Base-by-base conservation (phyloP, 2,888 invertebrate species). In the Ochropleura leucogaster region DNA sequence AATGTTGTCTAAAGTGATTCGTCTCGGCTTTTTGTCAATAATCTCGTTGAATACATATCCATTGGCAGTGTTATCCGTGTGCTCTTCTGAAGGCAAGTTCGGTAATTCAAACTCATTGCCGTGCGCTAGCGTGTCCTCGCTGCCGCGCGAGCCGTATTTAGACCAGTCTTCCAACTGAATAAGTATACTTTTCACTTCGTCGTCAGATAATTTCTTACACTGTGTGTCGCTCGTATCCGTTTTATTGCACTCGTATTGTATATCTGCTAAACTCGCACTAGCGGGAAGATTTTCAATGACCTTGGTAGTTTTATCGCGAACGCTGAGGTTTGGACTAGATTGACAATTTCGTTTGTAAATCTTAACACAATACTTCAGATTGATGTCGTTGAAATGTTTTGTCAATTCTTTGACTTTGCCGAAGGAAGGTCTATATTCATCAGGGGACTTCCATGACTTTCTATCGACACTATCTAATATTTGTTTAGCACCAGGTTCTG, bases 381-480 rank as follows among this genome's bases (percentile, higher is more conserved):
- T 95, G 46, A 96, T 96, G 84, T 95, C 92, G 85, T 97, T 97
- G 84, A 98, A 98, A 91, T 97, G 98, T 89, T 97, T 97, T 0
- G 98, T 97, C 76, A 98, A 94, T 59, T 97, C 97, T 75, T 97
- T 97, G 0, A 98, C 98, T 91, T 97, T 97, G 1, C 98, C 98
- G 75, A 97, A 97, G 0, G 98, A 97, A 40, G 98, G 97, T 74
- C 97, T 94, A 69, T 97, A 97, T 86, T 98, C 97, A 85, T 97
- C 97, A 0, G 98, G 98, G 0, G 97, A 97, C 87, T 97, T 97
- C 98, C 98, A 98, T 40, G 97, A 97, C 84, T 97, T 97, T 67
- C 94, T 92, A 74, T 95, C 94, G 64, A 93, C 92, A 72, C 93
- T 92, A 74, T 95, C 94, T 77, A 96, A 87, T 60, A 95, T 92